Evolutionary conservation across 2,113 vertebrate genomes (phyloP), one percentile per base, ranked within the genome.

Genomic region (Catagonus wagneri): DNA sequence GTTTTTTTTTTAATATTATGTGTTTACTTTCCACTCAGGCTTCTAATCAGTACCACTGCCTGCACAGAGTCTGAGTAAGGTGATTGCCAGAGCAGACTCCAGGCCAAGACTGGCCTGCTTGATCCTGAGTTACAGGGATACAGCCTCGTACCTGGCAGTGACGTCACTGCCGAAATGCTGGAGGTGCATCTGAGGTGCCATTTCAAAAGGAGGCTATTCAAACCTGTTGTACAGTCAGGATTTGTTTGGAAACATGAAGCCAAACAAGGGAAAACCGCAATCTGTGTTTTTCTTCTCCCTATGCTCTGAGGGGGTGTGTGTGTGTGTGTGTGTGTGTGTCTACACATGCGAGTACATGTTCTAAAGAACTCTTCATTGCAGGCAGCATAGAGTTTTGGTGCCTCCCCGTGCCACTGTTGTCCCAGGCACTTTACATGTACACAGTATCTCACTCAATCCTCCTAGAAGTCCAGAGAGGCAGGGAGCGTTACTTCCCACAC

Each of bases 361-460:
- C n/a, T n/a, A 25, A 27, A 94, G 29, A 83, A 34, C 0, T 2
- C 74, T 36, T 66, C 15, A 34, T 11, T 66, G 56, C 72, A 85
- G 27, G 69, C 76, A 32, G 23, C 50, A 2, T 3, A 29, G 76
- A 20, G 6, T 83, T 72, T 63, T 6, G 36, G 8, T 29, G 20
- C 52, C 36, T n/a, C 23, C 25, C 32, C 50, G 8, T 58, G 44
- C 29, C 54, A 15, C 20, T 3, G 5, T 6, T 83, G 63, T 83
- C 20, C 44, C 2, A 39, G 8, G 56, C 16, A 4, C 61, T 56
- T n/a, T 20, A 10, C 9, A 2, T 2, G 5, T 2, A 7, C 34
- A 65, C 69, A 60, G 0, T n/a, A 29, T 29, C 60, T 85, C 52
- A 4, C 8, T 69, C 74, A 34, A 4, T 65, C 61, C 75, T 76